Evolutionary conservation across 2,888 invertebrate species (phyloP), one percentile per base, ranked within the genome.

Genomic region (Noctuana brunneofusca): DNA sequence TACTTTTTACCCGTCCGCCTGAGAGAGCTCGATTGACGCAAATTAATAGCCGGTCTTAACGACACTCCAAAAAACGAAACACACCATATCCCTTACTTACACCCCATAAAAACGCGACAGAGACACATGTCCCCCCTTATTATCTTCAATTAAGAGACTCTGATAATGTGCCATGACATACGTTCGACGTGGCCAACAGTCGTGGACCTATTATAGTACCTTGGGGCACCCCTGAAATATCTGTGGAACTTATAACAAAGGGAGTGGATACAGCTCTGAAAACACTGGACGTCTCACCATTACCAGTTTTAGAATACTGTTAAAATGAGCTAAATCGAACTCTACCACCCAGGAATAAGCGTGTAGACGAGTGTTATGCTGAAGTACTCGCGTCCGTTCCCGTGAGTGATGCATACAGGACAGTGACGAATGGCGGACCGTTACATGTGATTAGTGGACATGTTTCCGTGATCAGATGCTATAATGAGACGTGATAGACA

Each of bases 61-160:
- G 79, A 78, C 79, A 79, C 73, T 79, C 79, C 80, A 86, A 86
- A 87, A 86, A 83, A 83, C 80, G 79, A 83, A 80, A 83, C 81
- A 75, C 73, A 75, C 73, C 72, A 66, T 73, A 81, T 84, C 83
- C 83, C 81, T 81, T 83, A 79, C 85, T 82, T 79, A 79, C 83
- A 83, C 83, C 79, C 88, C 86, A 88, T 88, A 89, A 89, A 87
- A 88, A 88, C 85, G 83, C 81, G 90, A 89, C 89, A 86, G 83
- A 89, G 90, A 89, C 88, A 89, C 83, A 89, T 89, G 89, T 87
- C 87, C 83, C 78, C 84, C 84, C 88, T 86, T 88, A 89, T 89
- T 89, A 90, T 90, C 88, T 88, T 89, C 90, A 90, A 90, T 90
- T 90, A 90, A 89, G 89, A 87, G 84, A 79, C 84, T 78, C 83